Conservation (phyloP, 2,888 invertebrate genomes). For the Hypsopygia costalis region DNA sequence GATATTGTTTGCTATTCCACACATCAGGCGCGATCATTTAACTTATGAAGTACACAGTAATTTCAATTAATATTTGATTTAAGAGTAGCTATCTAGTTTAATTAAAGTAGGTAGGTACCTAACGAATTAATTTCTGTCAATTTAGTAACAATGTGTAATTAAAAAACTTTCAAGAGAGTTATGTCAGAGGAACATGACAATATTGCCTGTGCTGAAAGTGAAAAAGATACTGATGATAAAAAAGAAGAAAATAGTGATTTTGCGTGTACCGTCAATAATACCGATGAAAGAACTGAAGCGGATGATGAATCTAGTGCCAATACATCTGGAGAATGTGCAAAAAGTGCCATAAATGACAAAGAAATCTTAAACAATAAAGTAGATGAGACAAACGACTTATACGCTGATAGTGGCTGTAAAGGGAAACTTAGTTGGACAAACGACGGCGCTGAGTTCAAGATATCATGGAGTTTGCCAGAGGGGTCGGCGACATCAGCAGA, state of each 20-base stretch:
- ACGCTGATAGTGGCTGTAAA: constrained; percentile 24
- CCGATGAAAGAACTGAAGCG: constrained; percentile 8
- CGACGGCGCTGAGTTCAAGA: constrained; percentile 55
- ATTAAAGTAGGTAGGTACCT: no score
- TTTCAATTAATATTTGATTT: no score
- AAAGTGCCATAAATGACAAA: constrained; percentile 45
- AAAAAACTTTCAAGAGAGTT: constrained; percentile 39
- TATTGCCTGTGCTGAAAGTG: constrained; percentile 41
- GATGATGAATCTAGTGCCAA: constrained; percentile 49
- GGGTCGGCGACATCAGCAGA: constrained; percentile 56
- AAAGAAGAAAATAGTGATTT: constrained; percentile 28
- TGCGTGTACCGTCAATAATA: constrained; percentile 22
- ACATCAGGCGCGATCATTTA: no score
- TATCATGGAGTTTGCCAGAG: constrained; percentile 72
- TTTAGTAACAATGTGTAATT: constrained; percentile 23
- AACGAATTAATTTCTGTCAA: constrained; percentile 1
- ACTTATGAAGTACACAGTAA: no score
- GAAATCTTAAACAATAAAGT: constrained; percentile 27
- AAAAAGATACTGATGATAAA: constrained; percentile 30
- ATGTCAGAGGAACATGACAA: constrained; percentile 70
- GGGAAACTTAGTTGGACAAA: constrained; percentile 55
- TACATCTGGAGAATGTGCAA: constrained; percentile 29
- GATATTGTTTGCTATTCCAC: no score
- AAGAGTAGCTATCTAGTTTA: no score
- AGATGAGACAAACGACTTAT: constrained; percentile 24